A percentile compares a stretch with the other conserved stretches of the same genome.
These are phyloP conservation scores for Listronotus oregonensis DNA, from an alignment of 1,140 invertebrate genomes.

Conservation along the genomic window DNA sequence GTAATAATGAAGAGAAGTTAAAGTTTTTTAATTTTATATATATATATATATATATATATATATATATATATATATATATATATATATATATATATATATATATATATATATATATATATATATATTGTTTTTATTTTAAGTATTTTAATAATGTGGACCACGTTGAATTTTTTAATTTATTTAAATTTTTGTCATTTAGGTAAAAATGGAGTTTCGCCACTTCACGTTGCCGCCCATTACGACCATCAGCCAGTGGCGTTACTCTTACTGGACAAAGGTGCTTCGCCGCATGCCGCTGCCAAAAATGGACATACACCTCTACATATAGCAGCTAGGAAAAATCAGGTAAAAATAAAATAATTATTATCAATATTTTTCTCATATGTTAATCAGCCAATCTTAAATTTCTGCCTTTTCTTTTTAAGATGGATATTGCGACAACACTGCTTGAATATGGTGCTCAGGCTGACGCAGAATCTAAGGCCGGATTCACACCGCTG, in stretches of 20 bases:
- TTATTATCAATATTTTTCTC: neutral
- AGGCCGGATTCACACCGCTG: slow-evolving; percentile 83
- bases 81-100: too few species aligned
- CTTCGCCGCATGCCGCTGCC: slow-evolving; percentile 92
- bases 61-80: too few species aligned
- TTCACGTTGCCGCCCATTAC: slow-evolving; percentile 98
- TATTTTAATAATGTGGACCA: too few species aligned
- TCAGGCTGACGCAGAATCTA: slow-evolving; percentile 84
- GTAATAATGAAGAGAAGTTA: too few species aligned
- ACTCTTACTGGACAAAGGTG: slow-evolving; percentile 89
- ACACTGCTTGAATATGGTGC: slow-evolving; percentile 92
- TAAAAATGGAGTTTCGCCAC: slow-evolving; percentile 96
- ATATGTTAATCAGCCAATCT: neutral
- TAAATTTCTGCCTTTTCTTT: slow-evolving; percentile 1
- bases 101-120: too few species aligned
- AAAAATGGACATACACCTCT: slow-evolving; percentile 98
- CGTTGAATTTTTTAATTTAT: too few species aligned
- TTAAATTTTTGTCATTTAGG: slow-evolving; percentile 2
- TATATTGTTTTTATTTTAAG: too few species aligned
- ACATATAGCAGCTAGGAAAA: slow-evolving; percentile 98
- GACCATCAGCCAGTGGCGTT: slow-evolving; percentile 93
- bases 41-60: too few species aligned
- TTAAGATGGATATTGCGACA: slow-evolving; percentile 85
- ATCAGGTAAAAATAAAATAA: slow-evolving; percentile 72
- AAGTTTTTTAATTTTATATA: too few species aligned